phyloP scores from a whole-genome alignment of 1,140 invertebrate species.

The Pachyrhynchus sulphureomaculatus region DNA sequence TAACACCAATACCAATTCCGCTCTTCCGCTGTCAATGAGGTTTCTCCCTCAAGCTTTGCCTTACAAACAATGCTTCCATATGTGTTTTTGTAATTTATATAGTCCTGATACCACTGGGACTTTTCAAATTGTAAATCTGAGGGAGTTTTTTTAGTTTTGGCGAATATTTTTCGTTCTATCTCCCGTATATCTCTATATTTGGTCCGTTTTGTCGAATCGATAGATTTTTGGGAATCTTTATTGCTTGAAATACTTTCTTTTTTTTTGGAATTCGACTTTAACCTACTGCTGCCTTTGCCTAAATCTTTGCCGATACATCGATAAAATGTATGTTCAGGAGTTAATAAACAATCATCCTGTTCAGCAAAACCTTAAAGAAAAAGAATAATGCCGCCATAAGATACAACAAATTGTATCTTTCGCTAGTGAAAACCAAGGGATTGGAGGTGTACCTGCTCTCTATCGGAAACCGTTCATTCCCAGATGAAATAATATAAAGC shows the following conservation, averaged over 20 bases:
- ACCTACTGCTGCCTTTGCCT: conserved; percentile 26
- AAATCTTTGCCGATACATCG: conserved; percentile 14
- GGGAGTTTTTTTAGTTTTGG: conserved; percentile 27
- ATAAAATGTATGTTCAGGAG: conserved; percentile 31
- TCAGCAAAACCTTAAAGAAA: conserved; percentile 22
- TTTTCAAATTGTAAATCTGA: conserved; percentile 34
- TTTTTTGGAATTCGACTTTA: background rate
- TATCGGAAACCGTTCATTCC: background rate
- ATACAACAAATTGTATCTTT: background rate
- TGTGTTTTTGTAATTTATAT: conserved; percentile 32
- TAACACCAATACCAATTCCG: too few species aligned
- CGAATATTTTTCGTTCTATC: conserved; percentile 21
- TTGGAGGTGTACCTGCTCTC: too few species aligned
- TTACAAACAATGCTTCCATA: conserved; percentile 27
- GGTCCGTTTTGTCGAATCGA: background rate
- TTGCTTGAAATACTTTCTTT: background rate
- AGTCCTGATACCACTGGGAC: conserved; percentile 40
- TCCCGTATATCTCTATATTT: conserved; percentile 7
- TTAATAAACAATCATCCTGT: conserved; percentile 12
- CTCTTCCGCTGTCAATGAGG: background rate
- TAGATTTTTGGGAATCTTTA: conserved; percentile 5
- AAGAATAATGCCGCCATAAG: background rate
- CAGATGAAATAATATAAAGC: too few species aligned
- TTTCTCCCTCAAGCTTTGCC: conserved; percentile 12
- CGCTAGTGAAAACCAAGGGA: background rate